Conservation (phyloP, 2,113 vertebrate genomes). For the Lophius piscatorius region DNA sequence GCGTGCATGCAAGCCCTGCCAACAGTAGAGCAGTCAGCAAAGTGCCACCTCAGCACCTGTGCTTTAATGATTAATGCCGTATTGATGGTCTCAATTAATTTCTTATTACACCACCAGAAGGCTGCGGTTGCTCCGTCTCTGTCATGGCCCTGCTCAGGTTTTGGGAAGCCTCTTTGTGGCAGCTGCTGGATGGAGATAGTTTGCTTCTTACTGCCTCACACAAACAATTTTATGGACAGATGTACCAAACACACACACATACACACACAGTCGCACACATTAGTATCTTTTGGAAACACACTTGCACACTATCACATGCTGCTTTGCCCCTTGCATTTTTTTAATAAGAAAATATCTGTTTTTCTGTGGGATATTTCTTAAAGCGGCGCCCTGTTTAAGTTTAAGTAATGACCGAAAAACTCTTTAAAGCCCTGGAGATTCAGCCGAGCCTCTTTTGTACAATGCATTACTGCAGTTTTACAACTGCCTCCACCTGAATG, state of each 20-base stretch:
- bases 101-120: constrained; percentile 82
- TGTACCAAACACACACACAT: constrained; percentile 50
- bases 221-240: constrained; percentile 46
- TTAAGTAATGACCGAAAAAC: constrained; percentile 41
- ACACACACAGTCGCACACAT: constrained; percentile 38
- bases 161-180: constrained; percentile 75
- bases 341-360: constrained; percentile 60
- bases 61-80: constrained; percentile 86
- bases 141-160: constrained; percentile 76
- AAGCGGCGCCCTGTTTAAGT: constrained; percentile 42
- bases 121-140: constrained; percentile 79
- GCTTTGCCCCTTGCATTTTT: constrained; percentile 52
- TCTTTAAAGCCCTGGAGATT: constrained; percentile 34
- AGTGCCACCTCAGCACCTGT: constrained; percentile 85
- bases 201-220: constrained; percentile 32
- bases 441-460: constrained; percentile 25
- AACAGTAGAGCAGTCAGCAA: constrained; percentile 73
- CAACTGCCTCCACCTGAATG: constrained; percentile 49
- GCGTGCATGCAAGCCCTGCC: constrained; percentile 58
- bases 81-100: constrained; percentile 89
- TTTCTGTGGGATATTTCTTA: constrained; percentile 61
- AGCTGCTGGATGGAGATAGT: constrained; percentile 80
- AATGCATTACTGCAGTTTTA: constrained; percentile 41
- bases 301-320: constrained; percentile 46
- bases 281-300: constrained; percentile 58